Conservation (phyloP, 1,140 invertebrate genomes). For the Aphidius gifuensis region DNA sequence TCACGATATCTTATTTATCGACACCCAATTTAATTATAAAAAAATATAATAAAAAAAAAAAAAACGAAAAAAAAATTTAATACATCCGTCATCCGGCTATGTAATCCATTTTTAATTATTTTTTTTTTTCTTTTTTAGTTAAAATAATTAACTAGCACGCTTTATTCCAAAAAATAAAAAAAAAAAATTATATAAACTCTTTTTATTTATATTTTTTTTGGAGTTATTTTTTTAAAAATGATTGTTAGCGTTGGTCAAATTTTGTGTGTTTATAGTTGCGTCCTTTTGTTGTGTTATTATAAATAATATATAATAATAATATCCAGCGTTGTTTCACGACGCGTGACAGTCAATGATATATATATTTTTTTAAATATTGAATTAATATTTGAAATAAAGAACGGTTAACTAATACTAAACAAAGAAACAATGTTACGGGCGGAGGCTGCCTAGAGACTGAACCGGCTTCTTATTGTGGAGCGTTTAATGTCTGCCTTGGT, state of each 20-base stretch:
- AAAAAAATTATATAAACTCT: background rate
- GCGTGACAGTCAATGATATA: slow-evolving; percentile 26
- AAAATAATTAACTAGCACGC: background rate
- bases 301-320: too few relatives aligned
- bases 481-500: too few relatives aligned
- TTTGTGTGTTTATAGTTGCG: too few relatives aligned
- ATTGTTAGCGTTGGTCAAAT: too few relatives aligned
- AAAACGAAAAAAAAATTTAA: background rate
- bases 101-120: slow-evolving; percentile 11
- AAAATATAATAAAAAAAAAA: too few relatives aligned
- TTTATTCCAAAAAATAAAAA: background rate
- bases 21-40: too few relatives aligned
- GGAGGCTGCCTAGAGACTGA: slow-evolving; percentile 51
- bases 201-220: background rate
- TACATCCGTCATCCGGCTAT: slow-evolving; percentile 17
- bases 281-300: too few relatives aligned
- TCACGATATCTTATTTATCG: too few relatives aligned
- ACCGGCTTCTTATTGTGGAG: background rate
- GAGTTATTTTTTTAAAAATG: background rate
- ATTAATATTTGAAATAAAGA: slow-evolving; percentile 34
- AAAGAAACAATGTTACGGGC: slow-evolving; percentile 49
- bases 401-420: slow-evolving; percentile 49
- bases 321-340: background rate
- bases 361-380: slow-evolving; percentile 8
- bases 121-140: background rate